phyloP scores from a whole-genome alignment of 2,888 invertebrate genomes.

The Ypsolopha sequella region DNA sequence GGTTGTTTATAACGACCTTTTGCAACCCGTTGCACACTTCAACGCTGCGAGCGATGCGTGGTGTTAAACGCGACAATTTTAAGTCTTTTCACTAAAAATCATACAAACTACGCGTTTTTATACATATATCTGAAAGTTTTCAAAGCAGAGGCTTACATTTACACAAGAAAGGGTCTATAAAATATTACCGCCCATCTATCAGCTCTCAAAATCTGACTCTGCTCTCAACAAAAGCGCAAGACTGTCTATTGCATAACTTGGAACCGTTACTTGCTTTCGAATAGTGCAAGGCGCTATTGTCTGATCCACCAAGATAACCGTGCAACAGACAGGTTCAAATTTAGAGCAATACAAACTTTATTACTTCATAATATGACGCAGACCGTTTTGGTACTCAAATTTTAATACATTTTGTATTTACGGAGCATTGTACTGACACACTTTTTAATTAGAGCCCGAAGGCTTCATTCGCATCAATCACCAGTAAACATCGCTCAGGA shows the following conservation, averaged over 20 bases:
- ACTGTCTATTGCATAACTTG: neutral
- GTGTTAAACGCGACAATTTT: too few species aligned
- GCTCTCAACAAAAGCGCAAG: neutral
- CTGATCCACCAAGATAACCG: neutral
- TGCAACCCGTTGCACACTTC: too few species aligned
- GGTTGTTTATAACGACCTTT: too few species aligned
- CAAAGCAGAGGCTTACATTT: too few species aligned
- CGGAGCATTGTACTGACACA: conserved; percentile 3
- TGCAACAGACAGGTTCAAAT: neutral
- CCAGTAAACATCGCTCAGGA: neutral
- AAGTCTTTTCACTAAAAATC: too few species aligned
- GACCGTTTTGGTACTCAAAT: too few species aligned
- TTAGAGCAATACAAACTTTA: neutral
- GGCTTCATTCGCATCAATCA: neutral
- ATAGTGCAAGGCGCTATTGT: neutral
- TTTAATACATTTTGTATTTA: neutral
- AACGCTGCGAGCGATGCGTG: too few species aligned
- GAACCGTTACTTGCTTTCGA: conserved; percentile 3
- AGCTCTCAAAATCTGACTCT: neutral
- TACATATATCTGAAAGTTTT: too few species aligned
- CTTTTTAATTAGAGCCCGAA: conserved; percentile 2
- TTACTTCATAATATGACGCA: neutral
- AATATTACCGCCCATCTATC: neutral
- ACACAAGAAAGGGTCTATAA: too few species aligned
- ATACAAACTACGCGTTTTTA: too few species aligned